A percentile compares a stretch with the other conserved stretches of the same genome.
phyloP scores from a whole-genome alignment of 2,113 vertebrate species.

The Plotosus lineatus region DNA sequence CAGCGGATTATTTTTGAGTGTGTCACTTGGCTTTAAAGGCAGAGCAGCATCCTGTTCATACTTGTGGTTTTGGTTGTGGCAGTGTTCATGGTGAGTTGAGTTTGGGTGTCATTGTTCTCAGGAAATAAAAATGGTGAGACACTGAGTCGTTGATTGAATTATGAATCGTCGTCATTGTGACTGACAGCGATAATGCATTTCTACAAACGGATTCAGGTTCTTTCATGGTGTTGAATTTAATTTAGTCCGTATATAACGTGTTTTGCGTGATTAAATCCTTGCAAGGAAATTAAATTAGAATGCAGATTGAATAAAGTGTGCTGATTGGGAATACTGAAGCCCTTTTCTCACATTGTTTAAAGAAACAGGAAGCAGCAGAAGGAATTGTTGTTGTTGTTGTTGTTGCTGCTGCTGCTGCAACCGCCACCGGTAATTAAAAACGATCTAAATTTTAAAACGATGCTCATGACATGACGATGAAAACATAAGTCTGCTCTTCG shows the following conservation, averaged over 20 bases:
- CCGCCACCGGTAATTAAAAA: neutral
- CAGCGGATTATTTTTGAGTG: neutral
- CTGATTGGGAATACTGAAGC: neutral
- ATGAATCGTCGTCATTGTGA: neutral
- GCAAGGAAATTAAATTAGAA: neutral
- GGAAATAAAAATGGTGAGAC: neutral
- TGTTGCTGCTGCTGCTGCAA: neutral
- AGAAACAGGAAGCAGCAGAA: neutral
- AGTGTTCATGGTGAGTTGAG: neutral
- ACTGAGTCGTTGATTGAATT: neutral
- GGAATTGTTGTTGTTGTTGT: neutral
- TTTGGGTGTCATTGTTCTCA: neutral
- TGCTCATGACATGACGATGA: neutral
- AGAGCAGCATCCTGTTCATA: neutral
- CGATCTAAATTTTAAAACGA: neutral
- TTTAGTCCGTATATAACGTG: neutral
- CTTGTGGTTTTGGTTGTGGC: neutral
- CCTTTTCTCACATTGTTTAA: neutral
- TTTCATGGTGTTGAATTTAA: neutral
- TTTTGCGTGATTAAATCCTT: neutral
- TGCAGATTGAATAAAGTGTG: neutral
- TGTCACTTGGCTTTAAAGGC: neutral
- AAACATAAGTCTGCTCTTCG: neutral
- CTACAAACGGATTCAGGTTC: neutral
- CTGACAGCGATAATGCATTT: neutral